Evolutionary conservation across 2,797 vertebrate species (phyloP).

Genomic region (Enteromius thamalakanensis): DNA sequence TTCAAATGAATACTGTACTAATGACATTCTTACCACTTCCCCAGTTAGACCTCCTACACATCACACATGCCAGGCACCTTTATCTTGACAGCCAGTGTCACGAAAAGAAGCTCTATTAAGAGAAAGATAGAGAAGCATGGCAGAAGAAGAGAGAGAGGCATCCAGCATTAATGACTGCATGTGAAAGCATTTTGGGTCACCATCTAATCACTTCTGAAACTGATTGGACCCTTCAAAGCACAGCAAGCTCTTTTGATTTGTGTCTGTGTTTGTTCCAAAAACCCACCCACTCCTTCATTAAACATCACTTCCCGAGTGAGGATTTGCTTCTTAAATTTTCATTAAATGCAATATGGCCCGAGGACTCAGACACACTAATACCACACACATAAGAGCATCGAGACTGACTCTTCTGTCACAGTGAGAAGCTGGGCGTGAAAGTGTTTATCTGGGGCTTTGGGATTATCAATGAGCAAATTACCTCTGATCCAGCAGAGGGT

Average conservation of each 20-base stretch:
- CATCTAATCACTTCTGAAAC: slow-evolving; percentile 22
- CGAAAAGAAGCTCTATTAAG: slow-evolving; percentile 4
- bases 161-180: not conserved
- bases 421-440: slow-evolving; percentile 38
- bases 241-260: slow-evolving; percentile 32
- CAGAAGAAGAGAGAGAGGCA: slow-evolving; percentile 16
- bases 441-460: slow-evolving; percentile 41
- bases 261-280: slow-evolving; percentile 30
- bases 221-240: slow-evolving; percentile 26
- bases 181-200: not conserved
- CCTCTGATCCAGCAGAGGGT: slow-evolving; percentile 37
- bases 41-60: slow-evolving; percentile 42
- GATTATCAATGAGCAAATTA: slow-evolving; percentile 52
- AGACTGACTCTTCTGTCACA: slow-evolving; percentile 26
- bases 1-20: slow-evolving; percentile 41
- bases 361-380: slow-evolving; percentile 25
- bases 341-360: slow-evolving; percentile 53
- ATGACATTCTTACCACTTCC: slow-evolving; percentile 22
- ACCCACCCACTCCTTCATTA: slow-evolving; percentile 17
- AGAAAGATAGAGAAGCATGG: not conserved
- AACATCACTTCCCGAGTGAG: slow-evolving; percentile 34
- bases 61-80: slow-evolving; percentile 34
- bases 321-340: slow-evolving; percentile 56
- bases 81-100: slow-evolving; percentile 10
- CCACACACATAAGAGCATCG: slow-evolving; percentile 9